Evolutionary conservation across 2,888 invertebrate species (phyloP).

Genomic region (Ligdia adustata): DNA sequence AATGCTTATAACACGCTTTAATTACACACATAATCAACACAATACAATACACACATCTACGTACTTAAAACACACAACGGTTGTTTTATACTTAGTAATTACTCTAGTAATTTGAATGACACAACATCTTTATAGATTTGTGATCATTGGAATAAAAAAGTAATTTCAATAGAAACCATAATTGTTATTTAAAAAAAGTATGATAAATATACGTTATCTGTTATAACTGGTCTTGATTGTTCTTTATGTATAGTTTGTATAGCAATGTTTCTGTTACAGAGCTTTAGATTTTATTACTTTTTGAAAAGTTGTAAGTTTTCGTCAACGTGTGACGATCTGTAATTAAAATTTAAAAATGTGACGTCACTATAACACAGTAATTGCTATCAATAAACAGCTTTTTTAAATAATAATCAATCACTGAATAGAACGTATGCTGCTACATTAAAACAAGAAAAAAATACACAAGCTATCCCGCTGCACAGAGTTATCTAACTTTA

Average conservation of each 20-base stretch:
- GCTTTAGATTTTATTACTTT: constrained; percentile 20
- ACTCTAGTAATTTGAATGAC: no score
- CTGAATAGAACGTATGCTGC: neutral
- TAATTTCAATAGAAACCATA: no score
- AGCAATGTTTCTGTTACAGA: constrained; percentile 45
- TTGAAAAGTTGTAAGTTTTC: constrained; percentile 31
- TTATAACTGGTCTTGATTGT: no score
- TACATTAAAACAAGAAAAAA: neutral
- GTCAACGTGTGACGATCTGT: constrained; percentile 20
- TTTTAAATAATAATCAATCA: neutral
- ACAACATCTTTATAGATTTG: no score
- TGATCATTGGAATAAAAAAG: no score
- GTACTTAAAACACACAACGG: neutral
- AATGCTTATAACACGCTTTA: constrained; percentile 47
- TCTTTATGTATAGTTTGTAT: constrained; percentile 23
- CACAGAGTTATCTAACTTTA: constrained; percentile 14
- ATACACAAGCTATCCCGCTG: constrained; percentile 13
- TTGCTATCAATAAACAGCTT: neutral
- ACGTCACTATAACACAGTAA: constrained; percentile 12
- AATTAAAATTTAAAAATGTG: constrained; percentile 21
- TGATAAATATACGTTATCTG: no score
- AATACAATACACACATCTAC: constrained; percentile 8
- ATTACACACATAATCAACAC: constrained; percentile 24
- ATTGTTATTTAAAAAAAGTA: no score
- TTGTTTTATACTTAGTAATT: no score